A percentile compares a stretch with the other conserved stretches of the same genome.
Evolutionary conservation across 1,140 invertebrate genomes (phyloP).

Genomic region (Battus philenor): DNA sequence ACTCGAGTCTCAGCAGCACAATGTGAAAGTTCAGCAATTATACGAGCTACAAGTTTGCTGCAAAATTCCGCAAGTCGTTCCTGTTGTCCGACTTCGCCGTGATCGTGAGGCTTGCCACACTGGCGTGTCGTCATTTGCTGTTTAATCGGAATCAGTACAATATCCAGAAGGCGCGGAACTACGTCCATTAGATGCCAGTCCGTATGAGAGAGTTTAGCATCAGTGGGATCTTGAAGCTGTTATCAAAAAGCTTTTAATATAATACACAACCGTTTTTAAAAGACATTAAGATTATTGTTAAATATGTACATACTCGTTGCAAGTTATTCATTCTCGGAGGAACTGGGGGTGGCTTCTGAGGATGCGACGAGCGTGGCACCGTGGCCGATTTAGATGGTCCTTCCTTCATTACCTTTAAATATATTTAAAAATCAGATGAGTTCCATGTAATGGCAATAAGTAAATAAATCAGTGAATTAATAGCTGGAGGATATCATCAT

Average conservation of each 20-base stretch:
- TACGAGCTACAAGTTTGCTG: constrained; percentile 89
- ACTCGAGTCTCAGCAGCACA: constrained; percentile 76
- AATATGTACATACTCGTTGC: constrained; percentile 37
- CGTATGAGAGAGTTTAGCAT: constrained; percentile 29
- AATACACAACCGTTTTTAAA: no score
- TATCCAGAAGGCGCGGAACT: constrained; percentile 86
- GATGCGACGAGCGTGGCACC: constrained; percentile 46
- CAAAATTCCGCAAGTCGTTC: constrained; percentile 84
- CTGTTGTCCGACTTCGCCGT: constrained; percentile 49
- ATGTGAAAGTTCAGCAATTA: constrained; percentile 92
- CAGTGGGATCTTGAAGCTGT: constrained; percentile 18
- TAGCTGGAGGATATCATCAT: no score
- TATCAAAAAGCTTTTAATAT: background rate
- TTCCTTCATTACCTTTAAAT: constrained; percentile 36
- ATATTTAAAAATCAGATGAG: no score
- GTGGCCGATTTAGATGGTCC: constrained; percentile 52
- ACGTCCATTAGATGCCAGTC: constrained; percentile 90
- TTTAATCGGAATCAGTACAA: constrained; percentile 87
- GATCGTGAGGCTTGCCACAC: constrained; percentile 56
- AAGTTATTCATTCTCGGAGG: constrained; percentile 45
- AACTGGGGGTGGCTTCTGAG: constrained; percentile 52
- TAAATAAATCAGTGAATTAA: no score
- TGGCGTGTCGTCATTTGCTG: constrained; percentile 68
- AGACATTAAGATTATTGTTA: constrained; percentile 5
- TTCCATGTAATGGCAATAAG: no score